Conservation (phyloP, 2,113 vertebrate genomes). For the Romanogobio albipinnatus region DNA sequence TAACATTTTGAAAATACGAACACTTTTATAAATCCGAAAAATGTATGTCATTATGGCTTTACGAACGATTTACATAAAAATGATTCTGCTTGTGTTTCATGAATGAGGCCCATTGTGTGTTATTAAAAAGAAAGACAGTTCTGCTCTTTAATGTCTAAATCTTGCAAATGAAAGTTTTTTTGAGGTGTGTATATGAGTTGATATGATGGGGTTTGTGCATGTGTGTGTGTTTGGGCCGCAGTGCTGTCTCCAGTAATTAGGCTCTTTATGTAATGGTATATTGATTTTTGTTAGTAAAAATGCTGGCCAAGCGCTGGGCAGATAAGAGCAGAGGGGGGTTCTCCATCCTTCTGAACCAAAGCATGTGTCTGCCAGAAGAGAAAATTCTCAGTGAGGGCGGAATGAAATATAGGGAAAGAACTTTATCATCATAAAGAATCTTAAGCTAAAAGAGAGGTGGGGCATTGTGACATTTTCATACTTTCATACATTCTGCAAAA, state of each 20-base stretch:
- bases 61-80: too few relatives aligned
- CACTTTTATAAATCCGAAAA: too few relatives aligned
- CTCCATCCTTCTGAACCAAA: conserved; percentile 5
- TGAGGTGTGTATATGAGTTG: conserved; percentile 25
- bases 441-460: not conserved
- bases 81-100: too few relatives aligned
- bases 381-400: not conserved
- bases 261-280: conserved; percentile 52
- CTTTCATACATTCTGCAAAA: not conserved
- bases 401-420: not conserved
- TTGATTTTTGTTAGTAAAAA: conserved; percentile 57
- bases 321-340: conserved; percentile 12
- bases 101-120: not conserved
- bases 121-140: not conserved
- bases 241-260: conserved; percentile 52
- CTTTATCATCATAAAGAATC: not conserved
- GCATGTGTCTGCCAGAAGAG: not conserved
- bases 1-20: too few relatives aligned
- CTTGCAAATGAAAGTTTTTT: not conserved
- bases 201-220: conserved; percentile 12
- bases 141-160: not conserved
- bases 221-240: conserved; percentile 30
- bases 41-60: too few relatives aligned
- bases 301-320: conserved; percentile 14
- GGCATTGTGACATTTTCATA: not conserved